Evolutionary conservation across 2,888 invertebrate genomes (phyloP).

Genomic region (Sinopyrophorus schimmeli): DNA sequence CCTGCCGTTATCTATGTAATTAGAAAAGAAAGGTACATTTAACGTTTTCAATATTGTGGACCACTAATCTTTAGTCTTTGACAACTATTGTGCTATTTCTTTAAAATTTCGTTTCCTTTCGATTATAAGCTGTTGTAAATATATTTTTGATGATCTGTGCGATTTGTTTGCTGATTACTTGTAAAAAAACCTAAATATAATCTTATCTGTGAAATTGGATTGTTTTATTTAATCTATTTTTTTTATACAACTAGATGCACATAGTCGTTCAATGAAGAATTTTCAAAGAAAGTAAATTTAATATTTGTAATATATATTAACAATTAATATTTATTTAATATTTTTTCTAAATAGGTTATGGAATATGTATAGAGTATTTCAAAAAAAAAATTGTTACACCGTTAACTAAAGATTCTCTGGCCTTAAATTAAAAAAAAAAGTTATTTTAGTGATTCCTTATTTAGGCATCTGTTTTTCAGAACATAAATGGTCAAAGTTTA

Average conservation of each 20-base stretch:
- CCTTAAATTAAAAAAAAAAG: too few relatives aligned
- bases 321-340: too few relatives aligned
- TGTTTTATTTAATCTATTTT: neutral
- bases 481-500: too few relatives aligned
- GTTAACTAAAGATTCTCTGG: too few relatives aligned
- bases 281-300: too few relatives aligned
- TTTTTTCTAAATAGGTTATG: neutral
- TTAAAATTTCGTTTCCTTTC: conserved; percentile 50
- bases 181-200: conserved; percentile 20
- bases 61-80: conserved; percentile 6
- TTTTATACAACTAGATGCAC: neutral
- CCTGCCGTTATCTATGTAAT: conserved; percentile 1
- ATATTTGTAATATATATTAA: too few relatives aligned
- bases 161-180: conserved; percentile 22
- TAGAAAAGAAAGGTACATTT: neutral
- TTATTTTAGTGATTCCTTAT: too few relatives aligned
- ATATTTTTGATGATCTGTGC: conserved; percentile 30
- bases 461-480: too few relatives aligned
- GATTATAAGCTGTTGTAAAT: conserved; percentile 39
- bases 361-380: too few relatives aligned
- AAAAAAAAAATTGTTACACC: too few relatives aligned
- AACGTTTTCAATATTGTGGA: conserved; percentile 11
- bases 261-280: too few relatives aligned
- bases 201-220: conserved; percentile 8
- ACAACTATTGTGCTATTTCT: conserved; percentile 13